Evolutionary conservation across 1,140 invertebrate genomes (phyloP).

Genomic region (Eurytemora carolleeae): DNA sequence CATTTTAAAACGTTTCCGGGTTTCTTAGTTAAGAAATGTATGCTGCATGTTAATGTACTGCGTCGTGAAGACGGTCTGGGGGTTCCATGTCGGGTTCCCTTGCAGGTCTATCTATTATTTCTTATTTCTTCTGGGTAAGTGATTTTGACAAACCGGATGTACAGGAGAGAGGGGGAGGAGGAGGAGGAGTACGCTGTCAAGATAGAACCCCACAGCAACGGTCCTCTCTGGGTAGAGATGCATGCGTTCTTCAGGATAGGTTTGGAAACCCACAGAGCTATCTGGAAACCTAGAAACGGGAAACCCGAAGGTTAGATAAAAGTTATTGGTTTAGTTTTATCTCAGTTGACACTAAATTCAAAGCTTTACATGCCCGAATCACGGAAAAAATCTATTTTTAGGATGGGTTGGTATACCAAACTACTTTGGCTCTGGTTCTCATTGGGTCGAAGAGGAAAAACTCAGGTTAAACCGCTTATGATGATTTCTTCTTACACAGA

Average conservation of each 20-base stretch:
- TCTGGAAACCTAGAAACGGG: not conserved
- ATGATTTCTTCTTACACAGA: no score
- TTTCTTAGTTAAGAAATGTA: no score
- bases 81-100: no score
- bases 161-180: conserved; percentile 27
- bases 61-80: no score
- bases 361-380: no score
- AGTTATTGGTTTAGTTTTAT: no score
- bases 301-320: not conserved
- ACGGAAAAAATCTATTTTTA: not conserved
- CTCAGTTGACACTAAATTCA: no score
- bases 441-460: not conserved
- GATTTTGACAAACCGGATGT: no score
- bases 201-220: conserved; percentile 80
- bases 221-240: conserved; percentile 84
- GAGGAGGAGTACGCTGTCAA: conserved; percentile 68
- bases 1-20: no score
- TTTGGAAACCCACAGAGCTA: not conserved
- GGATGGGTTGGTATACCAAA: not conserved
- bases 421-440: not conserved
- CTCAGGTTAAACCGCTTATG: not conserved
- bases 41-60: no score
- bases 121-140: no score
- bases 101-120: no score
- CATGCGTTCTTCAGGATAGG: conserved; percentile 58